phyloP scores from a whole-genome alignment of 1,140 invertebrate genomes.

The Aleiodes sp. region DNA sequence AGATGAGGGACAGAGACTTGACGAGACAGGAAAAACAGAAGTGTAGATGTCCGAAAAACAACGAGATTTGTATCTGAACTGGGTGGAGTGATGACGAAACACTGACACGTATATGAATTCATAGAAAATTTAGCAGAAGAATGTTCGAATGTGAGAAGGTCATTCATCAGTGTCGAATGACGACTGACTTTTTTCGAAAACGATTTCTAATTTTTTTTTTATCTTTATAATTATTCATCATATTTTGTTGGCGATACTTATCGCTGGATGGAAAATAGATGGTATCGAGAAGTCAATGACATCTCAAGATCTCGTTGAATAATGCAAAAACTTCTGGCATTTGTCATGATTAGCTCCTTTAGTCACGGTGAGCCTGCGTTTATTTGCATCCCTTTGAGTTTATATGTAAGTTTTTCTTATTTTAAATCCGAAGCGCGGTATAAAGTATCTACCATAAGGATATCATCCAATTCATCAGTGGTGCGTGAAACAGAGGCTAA shows the following conservation, averaged over 20 bases:
- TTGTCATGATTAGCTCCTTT: slow-evolving; percentile 65
- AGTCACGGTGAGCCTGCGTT: slow-evolving; percentile 57
- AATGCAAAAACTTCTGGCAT: slow-evolving; percentile 40
- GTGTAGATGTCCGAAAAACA: slow-evolving; percentile 1
- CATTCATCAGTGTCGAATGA: neutral
- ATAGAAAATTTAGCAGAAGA: neutral
- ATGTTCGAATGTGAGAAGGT: neutral
- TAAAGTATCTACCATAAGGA: slow-evolving; percentile 11
- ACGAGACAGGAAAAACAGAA: slow-evolving; percentile 41
- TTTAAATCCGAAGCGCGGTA: neutral
- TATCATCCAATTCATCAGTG: slow-evolving; percentile 22
- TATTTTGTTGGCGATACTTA: too few relatives aligned
- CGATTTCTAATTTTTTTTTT: neutral
- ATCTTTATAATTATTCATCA: too few relatives aligned
- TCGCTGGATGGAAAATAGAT: neutral
- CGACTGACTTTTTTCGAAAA: neutral
- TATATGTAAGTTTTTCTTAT: neutral
- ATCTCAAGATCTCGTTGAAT: slow-evolving; percentile 8
- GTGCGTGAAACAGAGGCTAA: slow-evolving; percentile 21
- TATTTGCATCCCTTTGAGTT: slow-evolving; percentile 10
- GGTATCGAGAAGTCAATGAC: slow-evolving; percentile 1
- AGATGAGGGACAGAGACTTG: slow-evolving; percentile 26
- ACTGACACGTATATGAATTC: neutral
- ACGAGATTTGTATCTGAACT: neutral
- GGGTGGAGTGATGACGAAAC: neutral